Evolutionary conservation across 1,140 invertebrate genomes (phyloP).

Genomic region (Ceratosolen solmsi): DNA sequence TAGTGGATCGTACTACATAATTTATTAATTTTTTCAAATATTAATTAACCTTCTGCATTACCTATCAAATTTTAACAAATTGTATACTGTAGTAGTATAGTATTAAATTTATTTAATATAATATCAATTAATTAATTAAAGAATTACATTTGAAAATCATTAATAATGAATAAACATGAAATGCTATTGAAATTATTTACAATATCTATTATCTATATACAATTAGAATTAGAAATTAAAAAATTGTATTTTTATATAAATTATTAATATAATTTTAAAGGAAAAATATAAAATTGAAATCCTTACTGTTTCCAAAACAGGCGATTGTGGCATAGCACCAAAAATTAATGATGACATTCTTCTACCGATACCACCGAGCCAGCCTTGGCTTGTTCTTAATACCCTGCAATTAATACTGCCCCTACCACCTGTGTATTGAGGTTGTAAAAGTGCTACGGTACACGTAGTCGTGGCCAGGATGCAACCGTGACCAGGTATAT

Average conservation of each 20-base stretch:
- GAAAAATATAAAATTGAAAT: constrained; percentile 12
- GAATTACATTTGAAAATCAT: too few relatives aligned
- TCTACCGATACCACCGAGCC: constrained; percentile 89
- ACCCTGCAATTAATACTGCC: constrained; percentile 81
- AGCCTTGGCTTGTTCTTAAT: constrained; percentile 85
- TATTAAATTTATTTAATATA: too few relatives aligned
- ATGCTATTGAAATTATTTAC: neutral
- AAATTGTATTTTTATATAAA: too few relatives aligned
- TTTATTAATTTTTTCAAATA: too few relatives aligned
- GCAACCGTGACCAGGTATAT: constrained; percentile 82
- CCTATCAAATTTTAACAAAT: too few relatives aligned
- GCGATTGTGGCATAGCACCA: constrained; percentile 82
- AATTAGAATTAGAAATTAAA: too few relatives aligned
- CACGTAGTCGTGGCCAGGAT: constrained; percentile 93
- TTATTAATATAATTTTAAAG: too few relatives aligned
- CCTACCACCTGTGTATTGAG: constrained; percentile 76
- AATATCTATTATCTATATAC: too few relatives aligned
- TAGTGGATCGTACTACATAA: too few relatives aligned
- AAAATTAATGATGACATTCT: constrained; percentile 91
- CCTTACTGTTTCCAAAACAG: constrained; percentile 85
- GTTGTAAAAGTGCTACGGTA: constrained; percentile 86
- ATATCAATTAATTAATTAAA: too few relatives aligned
- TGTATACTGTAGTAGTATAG: too few relatives aligned
- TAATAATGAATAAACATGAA: neutral
- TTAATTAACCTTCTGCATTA: too few relatives aligned